Percentiles rank a stretch among this genome's conserved stretches.
These are phyloP conservation scores for Proales similis DNA, from an alignment of 1,140 invertebrate genomes.

Conservation along the genomic window DNA sequence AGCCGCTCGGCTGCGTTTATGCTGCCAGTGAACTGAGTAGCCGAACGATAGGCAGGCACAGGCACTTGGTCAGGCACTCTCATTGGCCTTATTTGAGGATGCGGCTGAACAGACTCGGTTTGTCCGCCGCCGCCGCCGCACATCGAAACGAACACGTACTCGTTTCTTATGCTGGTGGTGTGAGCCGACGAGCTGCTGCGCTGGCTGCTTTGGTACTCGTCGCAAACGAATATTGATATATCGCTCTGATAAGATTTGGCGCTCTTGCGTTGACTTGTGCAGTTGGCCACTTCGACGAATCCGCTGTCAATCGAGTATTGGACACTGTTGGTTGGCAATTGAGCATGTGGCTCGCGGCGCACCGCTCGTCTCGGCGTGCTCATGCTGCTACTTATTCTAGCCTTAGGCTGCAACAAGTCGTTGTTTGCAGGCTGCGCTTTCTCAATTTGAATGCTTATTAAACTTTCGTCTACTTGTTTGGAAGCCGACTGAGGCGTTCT, in stretches of 20 bases:
- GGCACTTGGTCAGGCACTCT: not conserved
- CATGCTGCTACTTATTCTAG: not conserved
- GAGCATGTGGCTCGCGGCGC: too few species aligned
- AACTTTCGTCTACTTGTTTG: not conserved
- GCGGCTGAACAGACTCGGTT: not conserved
- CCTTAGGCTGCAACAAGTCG: too few species aligned
- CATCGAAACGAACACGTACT: too few species aligned
- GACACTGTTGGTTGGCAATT: not conserved
- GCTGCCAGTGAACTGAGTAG: conserved; percentile 25
- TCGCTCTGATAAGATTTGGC: not conserved
- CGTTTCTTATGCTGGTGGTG: not conserved
- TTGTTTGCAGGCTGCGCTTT: not conserved
- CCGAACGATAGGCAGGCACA: not conserved
- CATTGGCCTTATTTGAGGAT: conserved; percentile 8
- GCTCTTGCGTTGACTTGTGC: not conserved
- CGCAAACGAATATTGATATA: not conserved
- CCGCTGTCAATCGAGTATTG: conserved; percentile 5
- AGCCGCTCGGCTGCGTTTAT: conserved; percentile 1
- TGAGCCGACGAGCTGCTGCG: not conserved
- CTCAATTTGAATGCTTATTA: not conserved
- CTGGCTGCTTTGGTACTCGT: conserved; percentile 11
- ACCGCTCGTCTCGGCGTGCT: not conserved
- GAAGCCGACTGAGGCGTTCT: not conserved
- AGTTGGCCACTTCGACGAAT: not conserved
- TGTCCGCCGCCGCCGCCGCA: too few species aligned